A percentile compares a stretch with the other conserved stretches of the same genome.
Conservation (phyloP, 2,888 invertebrate genomes). For the Heteromyza rotundicornis region DNA sequence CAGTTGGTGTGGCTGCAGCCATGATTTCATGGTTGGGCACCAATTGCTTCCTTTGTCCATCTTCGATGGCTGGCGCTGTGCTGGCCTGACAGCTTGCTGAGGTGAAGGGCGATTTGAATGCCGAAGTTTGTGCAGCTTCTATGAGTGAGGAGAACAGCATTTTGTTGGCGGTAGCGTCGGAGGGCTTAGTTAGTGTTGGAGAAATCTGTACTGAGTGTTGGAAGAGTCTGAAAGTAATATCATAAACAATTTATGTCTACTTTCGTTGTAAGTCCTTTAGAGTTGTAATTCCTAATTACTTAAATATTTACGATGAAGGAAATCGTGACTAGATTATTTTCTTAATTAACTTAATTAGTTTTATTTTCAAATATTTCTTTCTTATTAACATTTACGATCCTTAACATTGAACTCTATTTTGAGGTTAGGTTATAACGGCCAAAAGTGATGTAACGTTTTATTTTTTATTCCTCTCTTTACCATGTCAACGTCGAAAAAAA, state of each 20-base stretch:
- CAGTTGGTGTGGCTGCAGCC: slow-evolving; percentile 54
- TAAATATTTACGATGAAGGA: too few relatives aligned
- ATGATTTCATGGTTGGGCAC: slow-evolving; percentile 54
- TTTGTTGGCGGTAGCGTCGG: slow-evolving; percentile 27
- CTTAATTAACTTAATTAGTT: too few relatives aligned
- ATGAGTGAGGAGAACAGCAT: slow-evolving; percentile 69
- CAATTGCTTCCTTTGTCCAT: slow-evolving; percentile 30
- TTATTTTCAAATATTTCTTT: not conserved
- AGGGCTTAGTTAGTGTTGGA: not conserved
- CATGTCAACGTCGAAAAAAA: not conserved
- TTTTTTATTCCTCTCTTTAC: too few relatives aligned
- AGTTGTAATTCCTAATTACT: too few relatives aligned
- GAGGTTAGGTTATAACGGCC: slow-evolving; percentile 30
- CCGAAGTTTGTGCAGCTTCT: slow-evolving; percentile 70
- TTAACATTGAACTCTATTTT: slow-evolving; percentile 7
- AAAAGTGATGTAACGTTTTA: slow-evolving; percentile 33
- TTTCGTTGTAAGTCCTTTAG: too few relatives aligned
- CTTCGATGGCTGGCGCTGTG: slow-evolving; percentile 33
- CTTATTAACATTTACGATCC: not conserved
- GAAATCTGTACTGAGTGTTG: too few relatives aligned
- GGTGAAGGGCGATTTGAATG: slow-evolving; percentile 70
- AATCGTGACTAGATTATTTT: too few relatives aligned
- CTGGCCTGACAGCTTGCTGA: slow-evolving; percentile 67
- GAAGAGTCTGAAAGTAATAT: too few relatives aligned
- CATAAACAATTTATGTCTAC: too few relatives aligned